These are phyloP conservation scores for Drosophila ananassae DNA, from an alignment of 1,140 invertebrate species.

Conservation along the genomic window DNA sequence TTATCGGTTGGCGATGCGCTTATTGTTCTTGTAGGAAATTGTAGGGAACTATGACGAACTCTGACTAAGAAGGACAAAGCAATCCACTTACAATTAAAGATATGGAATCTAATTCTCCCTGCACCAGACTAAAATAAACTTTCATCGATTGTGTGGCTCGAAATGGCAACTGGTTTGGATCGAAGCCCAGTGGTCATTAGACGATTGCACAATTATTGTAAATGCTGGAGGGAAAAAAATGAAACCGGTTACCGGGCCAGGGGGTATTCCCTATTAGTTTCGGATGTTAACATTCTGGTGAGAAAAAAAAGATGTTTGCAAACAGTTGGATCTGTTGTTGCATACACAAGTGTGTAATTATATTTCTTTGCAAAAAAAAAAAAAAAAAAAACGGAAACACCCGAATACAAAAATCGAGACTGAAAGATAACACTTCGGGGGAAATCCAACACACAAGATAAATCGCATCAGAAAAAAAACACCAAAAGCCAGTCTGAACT, in stretches of 20 bases:
- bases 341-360: background rate
- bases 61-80: constrained; percentile 32
- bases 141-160: constrained; percentile 9
- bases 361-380: constrained; percentile 7
- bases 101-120: background rate
- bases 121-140: constrained; percentile 10
- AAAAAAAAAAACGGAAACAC: constrained; percentile 9
- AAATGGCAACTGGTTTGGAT: constrained; percentile 16
- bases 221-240: constrained; percentile 40
- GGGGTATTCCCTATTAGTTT: constrained; percentile 31
- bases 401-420: constrained; percentile 5
- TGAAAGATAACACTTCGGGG: constrained; percentile 5
- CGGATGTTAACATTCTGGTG: constrained; percentile 1
- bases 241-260: constrained; percentile 42
- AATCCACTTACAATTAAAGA: background rate
- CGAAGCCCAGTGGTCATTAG: constrained; percentile 15
- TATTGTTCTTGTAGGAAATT: constrained; percentile 9
- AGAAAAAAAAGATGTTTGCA: background rate
- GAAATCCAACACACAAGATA: constrained; percentile 2
- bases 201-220: constrained; percentile 37
- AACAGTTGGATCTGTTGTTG: constrained; percentile 10
- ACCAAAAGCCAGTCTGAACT: background rate
- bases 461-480: constrained; percentile 15
- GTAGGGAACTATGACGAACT: constrained; percentile 30
- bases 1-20: constrained; percentile 22